Conservation (phyloP, 2,797 vertebrate species). For the Enteromius paludinosus region DNA sequence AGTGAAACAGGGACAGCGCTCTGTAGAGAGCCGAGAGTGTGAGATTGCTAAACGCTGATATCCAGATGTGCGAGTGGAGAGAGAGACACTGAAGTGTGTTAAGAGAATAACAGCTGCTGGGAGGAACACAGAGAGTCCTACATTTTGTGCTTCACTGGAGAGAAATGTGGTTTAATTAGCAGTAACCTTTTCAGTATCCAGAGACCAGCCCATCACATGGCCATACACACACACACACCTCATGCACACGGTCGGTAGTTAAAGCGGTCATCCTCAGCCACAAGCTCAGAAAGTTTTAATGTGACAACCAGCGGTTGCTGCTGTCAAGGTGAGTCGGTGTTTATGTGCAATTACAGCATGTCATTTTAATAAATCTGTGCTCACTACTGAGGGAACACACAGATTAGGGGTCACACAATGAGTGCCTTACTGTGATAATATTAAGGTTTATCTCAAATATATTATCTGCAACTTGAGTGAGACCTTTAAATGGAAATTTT, state of each 20-base stretch:
- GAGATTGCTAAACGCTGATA: slow-evolving; percentile 40
- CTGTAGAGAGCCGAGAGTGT: slow-evolving; percentile 31
- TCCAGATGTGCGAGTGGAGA: slow-evolving; percentile 26
- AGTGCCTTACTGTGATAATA: not conserved
- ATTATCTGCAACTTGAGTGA: not conserved
- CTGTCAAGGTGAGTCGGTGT: not conserved
- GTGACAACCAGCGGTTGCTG: not conserved
- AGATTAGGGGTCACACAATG: not conserved
- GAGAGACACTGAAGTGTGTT: slow-evolving; percentile 40
- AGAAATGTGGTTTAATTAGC: slow-evolving; percentile 62
- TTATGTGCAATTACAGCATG: not conserved
- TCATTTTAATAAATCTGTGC: not conserved
- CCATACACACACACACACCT: not conserved
- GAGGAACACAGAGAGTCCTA: slow-evolving; percentile 48
- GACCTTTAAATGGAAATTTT: not conserved
- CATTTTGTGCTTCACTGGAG: slow-evolving; percentile 58
- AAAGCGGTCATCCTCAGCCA: not conserved
- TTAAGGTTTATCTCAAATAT: not conserved
- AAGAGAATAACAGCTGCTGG: slow-evolving; percentile 54
- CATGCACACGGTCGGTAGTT: not conserved
- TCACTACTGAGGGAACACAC: not conserved
- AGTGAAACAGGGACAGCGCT: slow-evolving; percentile 34
- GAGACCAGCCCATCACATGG: slow-evolving; percentile 30
- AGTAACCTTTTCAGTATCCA: slow-evolving; percentile 55
- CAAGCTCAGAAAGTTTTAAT: slow-evolving; percentile 25